Evolutionary conservation across 2,888 invertebrate genomes (phyloP).

Genomic region (Drosophila monieri): DNA sequence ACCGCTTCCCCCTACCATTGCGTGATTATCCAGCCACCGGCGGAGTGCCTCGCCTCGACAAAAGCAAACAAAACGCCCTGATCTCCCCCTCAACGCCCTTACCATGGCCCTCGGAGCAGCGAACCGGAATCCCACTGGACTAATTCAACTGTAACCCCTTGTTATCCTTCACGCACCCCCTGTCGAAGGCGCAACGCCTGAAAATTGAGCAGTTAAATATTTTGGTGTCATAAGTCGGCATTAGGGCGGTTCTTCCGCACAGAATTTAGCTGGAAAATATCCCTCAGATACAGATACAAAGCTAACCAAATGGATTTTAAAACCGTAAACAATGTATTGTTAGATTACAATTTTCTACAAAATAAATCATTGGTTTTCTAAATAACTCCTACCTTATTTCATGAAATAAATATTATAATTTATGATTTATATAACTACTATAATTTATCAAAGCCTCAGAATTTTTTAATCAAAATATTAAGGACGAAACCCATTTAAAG

Average conservation of each 20-base stretch:
- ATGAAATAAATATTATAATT: neutral
- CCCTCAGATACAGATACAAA: neutral
- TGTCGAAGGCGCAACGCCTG: slow-evolving; percentile 58
- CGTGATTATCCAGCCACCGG: slow-evolving; percentile 58
- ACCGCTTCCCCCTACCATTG: slow-evolving; percentile 63
- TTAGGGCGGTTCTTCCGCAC: slow-evolving; percentile 50
- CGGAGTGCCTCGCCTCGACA: slow-evolving; percentile 27
- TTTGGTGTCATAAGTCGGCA: slow-evolving; percentile 83
- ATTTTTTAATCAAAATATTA: neutral
- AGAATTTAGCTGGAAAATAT: slow-evolving; percentile 12
- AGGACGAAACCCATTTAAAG: neutral
- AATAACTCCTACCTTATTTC: neutral
- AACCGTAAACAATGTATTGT: slow-evolving; percentile 21
- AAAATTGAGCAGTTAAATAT: slow-evolving; percentile 82
- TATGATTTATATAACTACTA: no score
- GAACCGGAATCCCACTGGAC: slow-evolving; percentile 81
- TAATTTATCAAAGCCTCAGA: neutral
- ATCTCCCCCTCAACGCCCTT: slow-evolving; percentile 34
- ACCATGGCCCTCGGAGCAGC: neutral
- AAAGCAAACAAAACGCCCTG: slow-evolving; percentile 62
- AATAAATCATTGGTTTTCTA: neutral
- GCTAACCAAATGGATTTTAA: slow-evolving; percentile 44
- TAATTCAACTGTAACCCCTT: slow-evolving; percentile 79
- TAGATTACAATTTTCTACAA: neutral
- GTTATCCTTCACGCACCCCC: slow-evolving; percentile 54